Percentiles rank a stretch among this genome's conserved stretches.
Evolutionary conservation across 2,797 vertebrate species (phyloP).

Genomic region (Mionectes olivaceus): DNA sequence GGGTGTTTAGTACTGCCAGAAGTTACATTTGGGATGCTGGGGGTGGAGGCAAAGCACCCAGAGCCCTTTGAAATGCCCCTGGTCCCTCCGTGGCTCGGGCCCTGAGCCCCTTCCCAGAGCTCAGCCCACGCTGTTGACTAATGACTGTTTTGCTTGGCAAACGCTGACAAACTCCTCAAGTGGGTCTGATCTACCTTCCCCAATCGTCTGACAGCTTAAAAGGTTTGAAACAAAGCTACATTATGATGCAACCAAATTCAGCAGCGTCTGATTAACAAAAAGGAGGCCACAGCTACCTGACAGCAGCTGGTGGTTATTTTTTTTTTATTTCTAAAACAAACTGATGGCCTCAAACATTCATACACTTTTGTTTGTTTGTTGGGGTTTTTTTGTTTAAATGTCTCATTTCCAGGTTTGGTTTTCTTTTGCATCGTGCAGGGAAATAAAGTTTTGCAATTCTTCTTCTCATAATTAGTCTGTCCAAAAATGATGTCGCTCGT

Average conservation of each 20-base stretch:
- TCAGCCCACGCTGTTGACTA: neutral
- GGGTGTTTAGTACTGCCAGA: neutral
- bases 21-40: neutral
- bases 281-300: slow-evolving; percentile 43
- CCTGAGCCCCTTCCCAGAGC: neutral
- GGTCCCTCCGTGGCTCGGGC: neutral
- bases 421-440: neutral
- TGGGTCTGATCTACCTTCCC: neutral
- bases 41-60: neutral
- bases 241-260: slow-evolving; percentile 63
- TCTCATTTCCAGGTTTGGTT: slow-evolving; percentile 47
- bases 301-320: slow-evolving; percentile 30
- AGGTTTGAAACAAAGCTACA: slow-evolving; percentile 58
- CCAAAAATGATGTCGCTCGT: slow-evolving; percentile 76
- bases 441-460: slow-evolving; percentile 70
- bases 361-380: neutral
- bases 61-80: neutral
- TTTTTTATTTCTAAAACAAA: slow-evolving; percentile 42
- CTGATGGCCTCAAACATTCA: slow-evolving; percentile 48
- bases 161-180: slow-evolving; percentile 36
- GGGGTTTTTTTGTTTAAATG: slow-evolving; percentile 46
- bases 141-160: slow-evolving; percentile 47
- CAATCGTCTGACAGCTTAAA: slow-evolving; percentile 48
- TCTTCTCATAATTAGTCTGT: slow-evolving; percentile 78
- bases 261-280: slow-evolving; percentile 34